These are phyloP conservation scores for Melanotaenia parkinsoni DNA, from an alignment of 2,797 vertebrate species.

Conservation along the genomic window DNA sequence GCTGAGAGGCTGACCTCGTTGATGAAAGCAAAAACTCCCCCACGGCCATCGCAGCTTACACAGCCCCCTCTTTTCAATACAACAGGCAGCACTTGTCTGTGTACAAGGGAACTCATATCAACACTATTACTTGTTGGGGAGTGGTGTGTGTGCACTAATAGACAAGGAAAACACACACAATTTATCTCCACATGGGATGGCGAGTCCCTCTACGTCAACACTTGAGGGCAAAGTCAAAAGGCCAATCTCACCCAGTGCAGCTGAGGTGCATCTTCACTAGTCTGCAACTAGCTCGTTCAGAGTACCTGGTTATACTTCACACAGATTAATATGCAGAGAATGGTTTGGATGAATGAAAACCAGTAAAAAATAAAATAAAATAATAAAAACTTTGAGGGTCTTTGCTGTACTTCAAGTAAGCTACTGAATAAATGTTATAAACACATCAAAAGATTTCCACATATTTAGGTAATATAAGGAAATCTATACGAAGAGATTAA, in stretches of 20 bases:
- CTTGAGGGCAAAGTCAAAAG: conserved; percentile 52
- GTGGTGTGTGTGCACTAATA: conserved; percentile 44
- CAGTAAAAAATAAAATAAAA: neutral
- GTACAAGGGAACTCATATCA: conserved; percentile 60
- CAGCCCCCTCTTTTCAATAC: conserved; percentile 56
- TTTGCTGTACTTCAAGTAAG: neutral
- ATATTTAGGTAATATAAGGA: too few species aligned
- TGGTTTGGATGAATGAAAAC: conserved; percentile 13
- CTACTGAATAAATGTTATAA: neutral
- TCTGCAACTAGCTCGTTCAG: neutral
- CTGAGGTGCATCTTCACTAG: conserved; percentile 24
- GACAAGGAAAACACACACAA: conserved; percentile 66
- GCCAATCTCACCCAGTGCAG: conserved; percentile 19
- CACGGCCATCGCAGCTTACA: conserved; percentile 51
- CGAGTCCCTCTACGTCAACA: conserved; percentile 27
- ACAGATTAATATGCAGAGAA: conserved; percentile 1
- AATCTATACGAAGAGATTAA: too few species aligned
- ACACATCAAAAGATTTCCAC: neutral
- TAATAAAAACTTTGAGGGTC: too few species aligned
- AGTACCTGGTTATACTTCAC: conserved; percentile 12
- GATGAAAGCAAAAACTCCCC: conserved; percentile 73
- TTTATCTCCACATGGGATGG: conserved; percentile 67
- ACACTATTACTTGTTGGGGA: conserved; percentile 62
- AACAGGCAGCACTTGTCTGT: conserved; percentile 60
- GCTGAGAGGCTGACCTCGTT: conserved; percentile 72